Conservation (phyloP, 2,113 vertebrate genomes). For the Pogona vitticeps region DNA sequence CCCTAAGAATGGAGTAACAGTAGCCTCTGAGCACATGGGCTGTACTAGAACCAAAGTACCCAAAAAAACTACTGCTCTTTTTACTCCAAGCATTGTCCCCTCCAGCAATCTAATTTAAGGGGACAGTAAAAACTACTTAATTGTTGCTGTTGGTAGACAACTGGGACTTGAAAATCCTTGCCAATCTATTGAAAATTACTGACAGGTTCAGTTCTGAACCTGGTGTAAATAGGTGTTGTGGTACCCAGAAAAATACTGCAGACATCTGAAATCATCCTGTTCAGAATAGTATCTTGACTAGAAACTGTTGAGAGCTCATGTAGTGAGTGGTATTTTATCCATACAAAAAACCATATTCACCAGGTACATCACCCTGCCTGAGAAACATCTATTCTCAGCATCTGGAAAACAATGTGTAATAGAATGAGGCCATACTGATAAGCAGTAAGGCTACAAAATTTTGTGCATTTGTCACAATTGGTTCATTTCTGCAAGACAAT, state of each 20-base stretch:
- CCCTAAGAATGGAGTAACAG: no score
- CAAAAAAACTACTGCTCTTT: no score
- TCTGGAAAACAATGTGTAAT: slow-evolving; percentile 4
- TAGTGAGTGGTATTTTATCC: background rate
- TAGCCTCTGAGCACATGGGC: no score
- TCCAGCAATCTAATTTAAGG: background rate
- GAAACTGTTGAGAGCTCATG: slow-evolving; percentile 14
- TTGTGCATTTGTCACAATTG: slow-evolving; percentile 3
- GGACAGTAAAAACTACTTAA: background rate
- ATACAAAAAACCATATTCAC: slow-evolving; percentile 16
- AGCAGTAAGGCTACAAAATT: background rate
- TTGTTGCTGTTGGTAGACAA: background rate
- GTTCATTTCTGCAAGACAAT: background rate
- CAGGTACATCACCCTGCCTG: slow-evolving; percentile 26
- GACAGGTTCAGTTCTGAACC: background rate
- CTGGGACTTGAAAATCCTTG: background rate
- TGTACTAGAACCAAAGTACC: no score
- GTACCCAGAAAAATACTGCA: background rate
- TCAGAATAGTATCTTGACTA: background rate
- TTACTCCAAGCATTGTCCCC: no score
- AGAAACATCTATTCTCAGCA: slow-evolving; percentile 36
- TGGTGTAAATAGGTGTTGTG: no score
- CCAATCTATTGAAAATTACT: background rate
- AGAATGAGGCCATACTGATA: slow-evolving; percentile 13
- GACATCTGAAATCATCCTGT: background rate